Conservation (phyloP, 2,888 invertebrate genomes). For the Machimus atricapillus region DNA sequence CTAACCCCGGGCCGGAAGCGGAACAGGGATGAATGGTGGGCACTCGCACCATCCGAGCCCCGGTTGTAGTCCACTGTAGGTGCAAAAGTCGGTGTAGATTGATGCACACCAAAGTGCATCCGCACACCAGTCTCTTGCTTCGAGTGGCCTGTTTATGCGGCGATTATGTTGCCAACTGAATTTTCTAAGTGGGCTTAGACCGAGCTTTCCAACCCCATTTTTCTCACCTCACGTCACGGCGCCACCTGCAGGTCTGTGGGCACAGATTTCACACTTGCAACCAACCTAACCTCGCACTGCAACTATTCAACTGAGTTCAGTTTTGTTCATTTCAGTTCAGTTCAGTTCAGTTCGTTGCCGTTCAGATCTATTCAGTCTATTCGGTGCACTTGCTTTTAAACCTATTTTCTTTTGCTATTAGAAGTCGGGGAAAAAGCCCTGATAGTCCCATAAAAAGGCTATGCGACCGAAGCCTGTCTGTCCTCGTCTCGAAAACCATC, state of each 20-base stretch:
- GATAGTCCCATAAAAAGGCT: neutral
- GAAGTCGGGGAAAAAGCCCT: neutral
- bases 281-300: neutral
- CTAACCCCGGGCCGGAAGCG: neutral
- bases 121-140: neutral
- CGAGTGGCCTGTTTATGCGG: neutral
- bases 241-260: neutral
- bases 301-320: neutral
- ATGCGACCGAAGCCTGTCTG: neutral
- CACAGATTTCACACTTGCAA: neutral
- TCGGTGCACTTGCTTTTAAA: neutral
- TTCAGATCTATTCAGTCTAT: neutral
- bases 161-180: neutral
- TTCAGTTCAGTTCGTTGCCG: neutral
- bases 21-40: constrained; percentile 6
- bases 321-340: neutral
- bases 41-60: neutral
- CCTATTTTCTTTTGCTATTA: neutral
- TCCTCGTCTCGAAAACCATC: neutral
- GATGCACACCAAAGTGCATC: neutral
- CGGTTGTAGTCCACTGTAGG: neutral
- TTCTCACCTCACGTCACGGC: neutral
- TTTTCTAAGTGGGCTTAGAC: neutral
- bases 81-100: neutral
- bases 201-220: neutral